phyloP scores from a whole-genome alignment of 2,888 invertebrate species.

The Drosophila limbata region DNA sequence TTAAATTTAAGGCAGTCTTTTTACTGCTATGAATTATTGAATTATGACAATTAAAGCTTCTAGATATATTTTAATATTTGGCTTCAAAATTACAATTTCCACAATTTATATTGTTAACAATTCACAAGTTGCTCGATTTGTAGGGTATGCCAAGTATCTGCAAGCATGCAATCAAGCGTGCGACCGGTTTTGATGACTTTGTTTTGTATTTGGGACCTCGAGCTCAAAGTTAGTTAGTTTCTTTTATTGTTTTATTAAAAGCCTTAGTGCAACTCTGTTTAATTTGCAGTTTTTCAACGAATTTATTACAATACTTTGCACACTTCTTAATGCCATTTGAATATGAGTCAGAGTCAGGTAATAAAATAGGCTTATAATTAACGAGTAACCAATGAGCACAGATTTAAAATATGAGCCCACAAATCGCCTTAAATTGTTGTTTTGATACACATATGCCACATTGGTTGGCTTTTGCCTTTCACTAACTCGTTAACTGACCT shows the following conservation, averaged over 20 bases:
- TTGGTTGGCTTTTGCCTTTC: conserved; percentile 28
- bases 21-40: too few relatives aligned
- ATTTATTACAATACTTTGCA: conserved; percentile 35
- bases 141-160: conserved; percentile 46
- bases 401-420: conserved; percentile 26
- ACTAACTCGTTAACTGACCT: conserved; percentile 18
- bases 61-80: too few relatives aligned
- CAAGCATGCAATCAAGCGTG: conserved; percentile 46
- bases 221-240: conserved; percentile 44
- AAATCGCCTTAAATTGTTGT: conserved; percentile 43
- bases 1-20: too few relatives aligned
- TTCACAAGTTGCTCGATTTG: not conserved
- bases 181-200: conserved; percentile 68
- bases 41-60: too few relatives aligned
- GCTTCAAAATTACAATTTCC: not conserved
- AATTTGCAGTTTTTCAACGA: conserved; percentile 35
- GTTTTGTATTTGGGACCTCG: conserved; percentile 43
- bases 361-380: conserved; percentile 42
- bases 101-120: not conserved
- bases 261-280: conserved; percentile 25
- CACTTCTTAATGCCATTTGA: conserved; percentile 23
- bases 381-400: conserved; percentile 8
- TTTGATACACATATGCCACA: conserved; percentile 16
- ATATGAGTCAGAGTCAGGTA: conserved; percentile 14
- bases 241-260: conserved; percentile 62